phyloP scores from a whole-genome alignment of 2,113 vertebrate species.

The Muntiacus muntjak region DNA sequence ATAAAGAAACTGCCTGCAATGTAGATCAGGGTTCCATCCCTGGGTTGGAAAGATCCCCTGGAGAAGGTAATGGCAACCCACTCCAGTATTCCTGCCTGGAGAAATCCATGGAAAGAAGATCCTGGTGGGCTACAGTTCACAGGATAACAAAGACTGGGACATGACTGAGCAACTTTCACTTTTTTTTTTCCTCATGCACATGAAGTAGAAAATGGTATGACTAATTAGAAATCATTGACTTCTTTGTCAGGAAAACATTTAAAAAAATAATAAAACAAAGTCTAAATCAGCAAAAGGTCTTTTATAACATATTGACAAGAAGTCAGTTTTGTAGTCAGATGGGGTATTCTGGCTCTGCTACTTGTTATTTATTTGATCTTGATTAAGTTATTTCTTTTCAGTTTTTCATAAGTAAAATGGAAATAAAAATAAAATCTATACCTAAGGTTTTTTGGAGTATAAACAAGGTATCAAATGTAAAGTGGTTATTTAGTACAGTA shows the following conservation, averaged over 20 bases:
- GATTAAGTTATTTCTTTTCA: not conserved
- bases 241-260: slow-evolving; percentile 8
- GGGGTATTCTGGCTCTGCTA: not conserved
- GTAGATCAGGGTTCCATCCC: not conserved
- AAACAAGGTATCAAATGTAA: not conserved
- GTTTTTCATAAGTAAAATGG: not conserved
- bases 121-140: not conserved
- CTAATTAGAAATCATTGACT: not conserved
- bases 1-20: not conserved
- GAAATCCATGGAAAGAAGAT: not conserved
- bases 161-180: not conserved
- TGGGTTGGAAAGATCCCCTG: not conserved
- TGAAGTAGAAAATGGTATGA: not conserved
- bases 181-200: not conserved
- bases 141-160: not conserved
- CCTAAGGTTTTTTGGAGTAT: not conserved
- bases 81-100: not conserved
- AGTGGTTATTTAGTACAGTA: not conserved
- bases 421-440: not conserved
- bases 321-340: not conserved
- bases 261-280: slow-evolving; percentile 19
- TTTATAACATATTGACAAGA: not conserved
- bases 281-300: not conserved
- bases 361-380: not conserved
- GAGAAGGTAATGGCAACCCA: not conserved